Evolutionary conservation across 2,888 invertebrate genomes (phyloP), one percentile per base, ranked within the genome.

Genomic region (Cremastobaeus sp.): DNA sequence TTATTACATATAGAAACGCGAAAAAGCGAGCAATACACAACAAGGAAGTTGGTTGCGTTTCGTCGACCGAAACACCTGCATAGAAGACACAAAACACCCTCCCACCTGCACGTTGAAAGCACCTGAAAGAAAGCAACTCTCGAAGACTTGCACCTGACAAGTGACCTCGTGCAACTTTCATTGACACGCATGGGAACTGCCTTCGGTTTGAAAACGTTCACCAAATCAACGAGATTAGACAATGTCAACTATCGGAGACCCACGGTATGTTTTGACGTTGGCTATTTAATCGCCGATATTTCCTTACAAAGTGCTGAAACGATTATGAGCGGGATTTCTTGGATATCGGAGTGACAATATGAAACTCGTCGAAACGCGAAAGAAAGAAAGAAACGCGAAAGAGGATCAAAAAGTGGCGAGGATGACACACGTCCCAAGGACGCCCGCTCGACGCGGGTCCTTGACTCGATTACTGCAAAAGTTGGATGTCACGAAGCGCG

Each of bases 61-160:
- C 62, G 74, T 74, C 64, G 64, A 76, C 71, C 76, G 77, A 74
- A n/a, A 77, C 81, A 81, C 83, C 83, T 83, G 83, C 82, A 68
- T 71, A 48, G 48, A 55, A 64, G 60, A 72, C 59, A 50, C 71
- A 37, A 21, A 32, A 20, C 65, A 64, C 69, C 60, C 71, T 74
- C 60, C 80, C 83, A 82, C 83, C 82, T 83, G 83, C 82, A 81
- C 82, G 81, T 81, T 76, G 59, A 52, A 37, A 41, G 79, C 74
- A 84, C 84, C 83, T 83, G 84, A 83, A 84, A 78, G 74, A 47
- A 74, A 76, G 70, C 75, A 70, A 41, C 68, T 69, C 48, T 35
- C 55, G 57, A 65, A 34, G 50, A 65, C 64, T 52, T 66, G 75
- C 77, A 77, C 75, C 80, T 69, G 76, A 74, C 76, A 32, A 62